phyloP scores from a whole-genome alignment of 2,113 vertebrate genomes.

The Hemibagrus wyckioides region DNA sequence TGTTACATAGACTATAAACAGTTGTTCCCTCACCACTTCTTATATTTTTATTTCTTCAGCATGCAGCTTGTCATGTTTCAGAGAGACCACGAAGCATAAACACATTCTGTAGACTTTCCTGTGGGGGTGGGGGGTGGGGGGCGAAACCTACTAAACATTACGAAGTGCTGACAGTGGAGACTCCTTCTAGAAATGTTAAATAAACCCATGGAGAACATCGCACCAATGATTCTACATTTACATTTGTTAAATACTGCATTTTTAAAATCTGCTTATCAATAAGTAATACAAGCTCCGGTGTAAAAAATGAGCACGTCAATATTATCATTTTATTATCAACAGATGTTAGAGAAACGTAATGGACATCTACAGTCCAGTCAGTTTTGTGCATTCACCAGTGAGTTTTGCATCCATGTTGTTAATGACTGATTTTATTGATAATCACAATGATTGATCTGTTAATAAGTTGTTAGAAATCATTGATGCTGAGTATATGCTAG shows the following conservation, averaged over 20 bases:
- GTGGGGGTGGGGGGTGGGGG: no score
- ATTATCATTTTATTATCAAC: background rate
- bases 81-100: background rate
- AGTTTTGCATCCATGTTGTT: background rate
- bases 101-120: background rate
- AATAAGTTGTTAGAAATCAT: background rate
- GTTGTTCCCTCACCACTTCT: background rate
- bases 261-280: background rate
- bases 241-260: background rate
- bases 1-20: background rate
- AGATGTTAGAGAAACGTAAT: background rate
- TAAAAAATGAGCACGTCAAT: background rate
- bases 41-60: background rate
- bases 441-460: background rate
- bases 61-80: background rate
- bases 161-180: background rate
- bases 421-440: background rate
- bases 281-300: background rate
- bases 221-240: background rate
- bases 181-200: background rate
- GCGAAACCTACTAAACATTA: background rate
- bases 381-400: background rate
- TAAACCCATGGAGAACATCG: background rate
- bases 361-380: background rate
- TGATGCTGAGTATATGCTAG: background rate